Conservation (phyloP, 53 echinoderm and acorn worm species). For the Holothuria leucospilota region DNA sequence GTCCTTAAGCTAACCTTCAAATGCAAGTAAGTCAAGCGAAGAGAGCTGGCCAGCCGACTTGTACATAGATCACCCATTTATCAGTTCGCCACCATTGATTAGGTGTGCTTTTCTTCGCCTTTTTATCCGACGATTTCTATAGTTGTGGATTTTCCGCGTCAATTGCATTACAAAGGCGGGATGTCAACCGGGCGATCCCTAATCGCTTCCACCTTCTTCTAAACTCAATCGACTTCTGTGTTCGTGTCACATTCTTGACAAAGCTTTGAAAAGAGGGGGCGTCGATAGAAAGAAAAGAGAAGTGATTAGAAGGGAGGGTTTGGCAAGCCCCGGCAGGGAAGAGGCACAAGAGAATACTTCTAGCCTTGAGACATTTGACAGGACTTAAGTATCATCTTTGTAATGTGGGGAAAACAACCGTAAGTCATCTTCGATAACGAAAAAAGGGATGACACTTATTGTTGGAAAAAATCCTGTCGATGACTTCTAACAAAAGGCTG, state of each 20-base stretch:
- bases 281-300: neutral
- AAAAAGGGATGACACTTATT: conserved; percentile 5
- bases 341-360: neutral
- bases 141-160: conserved; percentile 37
- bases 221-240: conserved; percentile 8
- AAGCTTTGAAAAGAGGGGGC: conserved; percentile 32
- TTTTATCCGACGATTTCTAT: conserved; percentile 5
- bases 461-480: conserved; percentile 8
- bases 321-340: neutral
- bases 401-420: neutral
- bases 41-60: too few species aligned
- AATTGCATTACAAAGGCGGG: conserved; percentile 19
- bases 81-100: conserved; percentile 17
- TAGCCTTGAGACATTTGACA: conserved; percentile 35
- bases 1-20: too few species aligned
- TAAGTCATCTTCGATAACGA: conserved; percentile 28
- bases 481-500: neutral
- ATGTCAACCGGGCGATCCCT: conserved; percentile 23
- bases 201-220: conserved; percentile 19
- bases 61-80: conserved; percentile 15
- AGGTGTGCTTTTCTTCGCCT: conserved; percentile 17
- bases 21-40: too few species aligned
- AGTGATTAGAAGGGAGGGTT: conserved; percentile 19
- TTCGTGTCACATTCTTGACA: conserved; percentile 23
- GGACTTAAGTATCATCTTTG: conserved; percentile 1